Conservation (phyloP, 1,140 invertebrate species). For the Mamestra configurata region DNA sequence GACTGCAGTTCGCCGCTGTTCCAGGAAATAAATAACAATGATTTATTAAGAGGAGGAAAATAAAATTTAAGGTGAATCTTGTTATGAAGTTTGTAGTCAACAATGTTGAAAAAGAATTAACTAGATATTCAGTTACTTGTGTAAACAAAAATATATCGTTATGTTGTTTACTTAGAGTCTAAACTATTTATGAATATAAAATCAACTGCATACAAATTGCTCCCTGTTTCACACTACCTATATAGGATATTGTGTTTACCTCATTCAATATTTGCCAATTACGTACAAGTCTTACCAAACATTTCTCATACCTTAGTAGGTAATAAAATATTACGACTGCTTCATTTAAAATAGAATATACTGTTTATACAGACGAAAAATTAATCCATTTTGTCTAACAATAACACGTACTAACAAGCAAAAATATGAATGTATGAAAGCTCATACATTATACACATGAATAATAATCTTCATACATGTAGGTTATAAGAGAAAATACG, state of each 20-base stretch:
- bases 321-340: not conserved
- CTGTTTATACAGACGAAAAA: slow-evolving; percentile 5
- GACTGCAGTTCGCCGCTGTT: not conserved
- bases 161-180: no score
- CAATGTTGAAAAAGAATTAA: no score
- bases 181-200: no score
- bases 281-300: not conserved
- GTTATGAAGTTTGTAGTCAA: not conserved
- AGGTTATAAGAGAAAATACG: slow-evolving; percentile 31
- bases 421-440: slow-evolving; percentile 9
- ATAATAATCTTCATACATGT: slow-evolving; percentile 32
- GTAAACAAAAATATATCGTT: no score
- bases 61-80: not conserved
- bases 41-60: not conserved
- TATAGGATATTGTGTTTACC: not conserved
- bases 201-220: no score
- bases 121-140: no score
- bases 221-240: no score
- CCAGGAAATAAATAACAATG: slow-evolving; percentile 12
- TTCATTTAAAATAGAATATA: not conserved
- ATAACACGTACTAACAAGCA: slow-evolving; percentile 28
- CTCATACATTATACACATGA: slow-evolving; percentile 25
- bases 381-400: slow-evolving; percentile 31
- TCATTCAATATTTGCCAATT: not conserved
- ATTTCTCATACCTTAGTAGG: not conserved